Evolutionary conservation across 1,140 invertebrate genomes (phyloP).

Genomic region (Oncopeltus fasciatus): DNA sequence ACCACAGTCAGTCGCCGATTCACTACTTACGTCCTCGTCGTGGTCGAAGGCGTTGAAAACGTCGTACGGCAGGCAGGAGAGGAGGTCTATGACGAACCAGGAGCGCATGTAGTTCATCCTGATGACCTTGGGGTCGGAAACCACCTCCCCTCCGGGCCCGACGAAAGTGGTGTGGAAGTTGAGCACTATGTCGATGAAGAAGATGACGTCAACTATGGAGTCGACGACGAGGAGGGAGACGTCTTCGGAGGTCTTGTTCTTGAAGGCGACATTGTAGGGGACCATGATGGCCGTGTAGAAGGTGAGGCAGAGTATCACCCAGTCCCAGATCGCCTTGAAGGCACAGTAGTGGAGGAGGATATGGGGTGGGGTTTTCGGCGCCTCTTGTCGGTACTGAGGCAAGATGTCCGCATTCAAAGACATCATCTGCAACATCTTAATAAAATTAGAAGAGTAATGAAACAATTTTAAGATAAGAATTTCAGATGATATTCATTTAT

Average conservation of each 20-base stretch:
- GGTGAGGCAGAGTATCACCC: conserved; percentile 97
- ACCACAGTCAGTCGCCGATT: conserved; percentile 15
- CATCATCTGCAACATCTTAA: conserved; percentile 61
- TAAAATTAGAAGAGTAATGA: too few species aligned
- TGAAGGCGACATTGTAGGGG: conserved; percentile 99
- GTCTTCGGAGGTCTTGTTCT: conserved; percentile 98
- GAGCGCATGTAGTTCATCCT: conserved; percentile 98
- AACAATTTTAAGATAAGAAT: too few species aligned
- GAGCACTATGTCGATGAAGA: conserved; percentile 99
- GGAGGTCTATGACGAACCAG: conserved; percentile 98
- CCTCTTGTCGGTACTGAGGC: conserved; percentile 98
- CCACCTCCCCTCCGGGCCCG: conserved; percentile 92
- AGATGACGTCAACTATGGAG: conserved; percentile 98
- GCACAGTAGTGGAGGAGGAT: conserved; percentile 96
- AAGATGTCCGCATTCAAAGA: conserved; percentile 91
- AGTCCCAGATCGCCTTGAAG: conserved; percentile 98
- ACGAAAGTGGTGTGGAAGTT: conserved; percentile 99
- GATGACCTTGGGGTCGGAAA: conserved; percentile 94
- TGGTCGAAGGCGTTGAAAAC: conserved; percentile 99
- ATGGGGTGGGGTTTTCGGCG: conserved; percentile 96
- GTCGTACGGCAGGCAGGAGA: conserved; percentile 98
- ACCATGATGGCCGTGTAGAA: conserved; percentile 99
- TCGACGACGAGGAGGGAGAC: conserved; percentile 91
- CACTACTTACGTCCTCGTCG: conserved; percentile 81
- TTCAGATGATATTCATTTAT: too few species aligned